These are phyloP conservation scores for Planococcus citri DNA, from an alignment of 1,140 invertebrate species.

Conservation along the genomic window DNA sequence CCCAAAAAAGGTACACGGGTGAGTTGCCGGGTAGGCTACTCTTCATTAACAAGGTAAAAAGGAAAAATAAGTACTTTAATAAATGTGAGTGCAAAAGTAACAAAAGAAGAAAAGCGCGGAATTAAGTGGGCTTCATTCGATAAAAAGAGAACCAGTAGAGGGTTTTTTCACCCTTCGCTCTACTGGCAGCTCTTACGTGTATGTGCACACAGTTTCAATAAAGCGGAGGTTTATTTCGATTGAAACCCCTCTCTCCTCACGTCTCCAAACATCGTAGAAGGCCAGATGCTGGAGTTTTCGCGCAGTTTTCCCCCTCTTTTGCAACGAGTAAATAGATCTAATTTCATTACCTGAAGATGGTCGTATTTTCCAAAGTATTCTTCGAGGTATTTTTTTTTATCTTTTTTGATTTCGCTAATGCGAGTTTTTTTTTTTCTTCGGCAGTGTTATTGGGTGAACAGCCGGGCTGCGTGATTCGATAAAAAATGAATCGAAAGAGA, in stretches of 20 bases:
- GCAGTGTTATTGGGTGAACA: background rate
- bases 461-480: too few relatives aligned
- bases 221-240: background rate
- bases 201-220: background rate
- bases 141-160: background rate
- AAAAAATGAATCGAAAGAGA: too few relatives aligned
- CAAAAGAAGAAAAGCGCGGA: background rate
- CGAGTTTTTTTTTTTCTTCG: background rate
- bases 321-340: constrained; percentile 1
- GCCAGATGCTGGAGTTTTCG: too few relatives aligned
- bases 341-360: constrained; percentile 1
- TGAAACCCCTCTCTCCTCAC: background rate
- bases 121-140: constrained; percentile 2
- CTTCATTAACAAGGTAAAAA: constrained; percentile 8
- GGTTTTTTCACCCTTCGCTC: background rate
- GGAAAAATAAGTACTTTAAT: constrained; percentile 4
- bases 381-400: background rate
- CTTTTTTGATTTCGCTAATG: background rate
- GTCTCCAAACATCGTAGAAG: too few relatives aligned
- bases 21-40: background rate
- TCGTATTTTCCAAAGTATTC: background rate
- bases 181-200: too few relatives aligned
- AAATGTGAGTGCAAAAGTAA: background rate
- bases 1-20: background rate
- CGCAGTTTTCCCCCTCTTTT: too few relatives aligned